Evolutionary conservation across 1,140 invertebrate species (phyloP), one percentile per base, ranked within the genome.

Genomic region (Cydia amplana): DNA sequence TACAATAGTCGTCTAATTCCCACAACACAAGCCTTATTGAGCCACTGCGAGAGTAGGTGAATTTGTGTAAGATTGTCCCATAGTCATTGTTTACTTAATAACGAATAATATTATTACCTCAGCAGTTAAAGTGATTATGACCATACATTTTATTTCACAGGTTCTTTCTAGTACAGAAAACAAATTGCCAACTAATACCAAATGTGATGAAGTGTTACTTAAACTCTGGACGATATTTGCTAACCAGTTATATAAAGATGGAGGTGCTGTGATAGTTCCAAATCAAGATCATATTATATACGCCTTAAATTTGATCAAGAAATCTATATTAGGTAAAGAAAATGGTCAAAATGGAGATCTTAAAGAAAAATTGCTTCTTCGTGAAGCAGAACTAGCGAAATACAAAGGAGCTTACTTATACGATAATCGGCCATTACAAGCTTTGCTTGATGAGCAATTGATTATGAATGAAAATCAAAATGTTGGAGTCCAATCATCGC

Each of bases 191-290:
- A 60, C 23, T 7, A 20, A 60, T 16, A 70, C 2, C 65, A 16
- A 70, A 20, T 70, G 65, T 70, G 65, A 70, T 2, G 65, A 70
- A 1, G 65, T 70, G n/a, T 16, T 70, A 36, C 9, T 70, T 2
- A 70, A 70, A 70, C 16, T 40, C 14, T 70, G 65, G 65, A 70
- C 65, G 16, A 70, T 70, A 16, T 36, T 70, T 36, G 16, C 28
- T n/a, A 16, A 36, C 32, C 65, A 40, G 16, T 18, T 70, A 18
- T 32, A 40, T 9, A 0, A 23, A 7, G 5, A 70, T 40, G 36
- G 28, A n/a, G 6, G 4, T n/a, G 16, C 32, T 36, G 32, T 36
- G 0, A 43, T 40, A 70, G 16, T 36, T 10, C 65, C 32, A 5
- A 40, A 10, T 18, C 7, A 3, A 43, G 7, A 36, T 18, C 5